Evolutionary conservation across 2,888 invertebrate genomes (phyloP).

Genomic region (Cephus pulcher): DNA sequence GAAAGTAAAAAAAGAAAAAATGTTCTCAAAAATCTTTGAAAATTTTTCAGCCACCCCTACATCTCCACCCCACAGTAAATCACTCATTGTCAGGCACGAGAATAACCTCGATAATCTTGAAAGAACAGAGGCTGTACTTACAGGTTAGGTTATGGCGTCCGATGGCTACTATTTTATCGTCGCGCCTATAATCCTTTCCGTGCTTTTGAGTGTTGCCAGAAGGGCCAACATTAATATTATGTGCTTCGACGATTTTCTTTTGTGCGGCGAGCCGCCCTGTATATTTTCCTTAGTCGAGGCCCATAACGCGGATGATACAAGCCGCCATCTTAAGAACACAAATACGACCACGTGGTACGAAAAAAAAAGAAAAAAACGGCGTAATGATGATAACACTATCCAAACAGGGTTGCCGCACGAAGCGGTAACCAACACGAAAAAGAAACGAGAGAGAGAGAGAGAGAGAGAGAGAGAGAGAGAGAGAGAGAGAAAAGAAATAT

Average conservation of each 20-base stretch:
- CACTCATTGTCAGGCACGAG: no score
- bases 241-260: conserved; percentile 38
- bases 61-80: no score
- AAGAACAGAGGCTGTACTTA: no score
- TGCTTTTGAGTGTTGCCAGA: conserved; percentile 35
- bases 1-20: no score
- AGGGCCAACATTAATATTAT: conserved; percentile 34
- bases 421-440: conserved; percentile 8
- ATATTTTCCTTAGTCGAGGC: conserved; percentile 50
- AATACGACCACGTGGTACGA: conserved; percentile 35
- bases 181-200: conserved; percentile 15
- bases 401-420: conserved; percentile 15
- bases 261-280: conserved; percentile 42
- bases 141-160: neutral
- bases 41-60: no score
- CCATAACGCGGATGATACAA: conserved; percentile 49
- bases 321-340: conserved; percentile 45
- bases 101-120: no score
- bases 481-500: conserved; percentile 15
- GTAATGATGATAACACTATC: conserved; percentile 23
- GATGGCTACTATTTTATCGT: neutral
- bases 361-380: conserved; percentile 15
- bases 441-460: conserved; percentile 18
- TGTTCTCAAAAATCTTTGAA: no score
- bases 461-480: conserved; percentile 4